Evolutionary conservation across 2,888 invertebrate species (phyloP), one percentile per base, ranked within the genome.

Genomic region (Tineola bisselliella): DNA sequence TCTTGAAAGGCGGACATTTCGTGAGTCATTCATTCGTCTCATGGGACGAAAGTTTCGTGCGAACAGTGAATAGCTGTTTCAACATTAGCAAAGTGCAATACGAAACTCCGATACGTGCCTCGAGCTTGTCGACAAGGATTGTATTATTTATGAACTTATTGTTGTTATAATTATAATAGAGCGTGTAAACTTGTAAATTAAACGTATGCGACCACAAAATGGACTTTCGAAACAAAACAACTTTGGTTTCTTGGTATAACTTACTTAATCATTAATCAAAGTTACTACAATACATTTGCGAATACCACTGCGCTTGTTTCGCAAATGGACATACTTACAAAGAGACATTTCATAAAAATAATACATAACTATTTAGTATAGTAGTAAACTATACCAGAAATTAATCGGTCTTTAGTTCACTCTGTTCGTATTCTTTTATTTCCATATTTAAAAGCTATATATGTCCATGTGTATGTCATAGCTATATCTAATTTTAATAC

Each of bases 41-140:
- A 48, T 17, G 48, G 48, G 48, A 2, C 48, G 48, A 48, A 48
- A 17, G 17, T 17, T 17, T 48, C 17, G 48, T n/a, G 5, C 13
- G 15, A 48, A 48, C 13, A 48, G 48, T 17, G 48, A 48, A 48
- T 48, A 48, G 48, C 48, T 54, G 2, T 54, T 54, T 19, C 19
- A 25, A 54, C 15, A 10, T 54, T 17, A 11, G 54, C 25, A 25
- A 54, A 54, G 54, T 25, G 54, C 54, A 54, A 54, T 25, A 18
- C 17, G 54, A 54, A 52, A 25, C 54, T 5, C 18, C 58, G 13
- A 58, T 58, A 33, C 58, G 58, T 58, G 58, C 58, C 18, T 58
- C 33, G n/a, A 17, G 17, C 13, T 15, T 33, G 13, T 15, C n/a
- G 33, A 31, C 17, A 58, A 17, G 58, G 58, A 58, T 58, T 33